phyloP scores from a whole-genome alignment of 2,113 vertebrate species.

The Pheucticus melanocephalus region DNA sequence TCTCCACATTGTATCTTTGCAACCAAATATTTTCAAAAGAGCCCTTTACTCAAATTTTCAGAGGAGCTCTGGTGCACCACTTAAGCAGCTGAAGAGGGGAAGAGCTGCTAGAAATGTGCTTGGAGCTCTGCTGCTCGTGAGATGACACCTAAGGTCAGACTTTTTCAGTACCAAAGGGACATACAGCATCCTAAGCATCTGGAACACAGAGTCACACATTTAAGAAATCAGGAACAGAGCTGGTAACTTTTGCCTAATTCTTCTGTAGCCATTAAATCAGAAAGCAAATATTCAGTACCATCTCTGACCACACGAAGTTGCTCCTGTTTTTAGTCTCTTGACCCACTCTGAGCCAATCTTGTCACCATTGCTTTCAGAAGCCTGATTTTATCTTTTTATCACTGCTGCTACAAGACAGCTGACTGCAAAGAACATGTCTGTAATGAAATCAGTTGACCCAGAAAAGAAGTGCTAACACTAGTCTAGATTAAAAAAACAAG shows the following conservation, averaged over 20 bases:
- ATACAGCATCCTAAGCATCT: background rate
- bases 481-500: background rate
- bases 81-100: background rate
- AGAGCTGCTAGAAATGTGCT: background rate
- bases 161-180: background rate
- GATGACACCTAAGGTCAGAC: background rate
- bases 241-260: background rate
- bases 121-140: background rate
- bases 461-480: background rate
- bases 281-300: background rate
- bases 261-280: background rate
- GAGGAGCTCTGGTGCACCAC: background rate
- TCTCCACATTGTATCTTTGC: background rate
- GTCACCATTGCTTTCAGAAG: background rate
- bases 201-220: background rate
- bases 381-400: conserved; percentile 31
- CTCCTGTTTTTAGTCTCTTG: background rate
- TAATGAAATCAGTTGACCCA: conserved; percentile 36
- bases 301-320: background rate
- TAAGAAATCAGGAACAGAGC: background rate
- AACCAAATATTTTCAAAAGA: background rate
- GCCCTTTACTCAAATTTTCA: background rate
- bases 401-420: background rate
- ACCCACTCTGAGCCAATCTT: background rate
- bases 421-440: background rate